Evolutionary conservation across 2,888 invertebrate genomes (phyloP), one percentile per base, ranked within the genome.

Genomic region (Nomada flava): DNA sequence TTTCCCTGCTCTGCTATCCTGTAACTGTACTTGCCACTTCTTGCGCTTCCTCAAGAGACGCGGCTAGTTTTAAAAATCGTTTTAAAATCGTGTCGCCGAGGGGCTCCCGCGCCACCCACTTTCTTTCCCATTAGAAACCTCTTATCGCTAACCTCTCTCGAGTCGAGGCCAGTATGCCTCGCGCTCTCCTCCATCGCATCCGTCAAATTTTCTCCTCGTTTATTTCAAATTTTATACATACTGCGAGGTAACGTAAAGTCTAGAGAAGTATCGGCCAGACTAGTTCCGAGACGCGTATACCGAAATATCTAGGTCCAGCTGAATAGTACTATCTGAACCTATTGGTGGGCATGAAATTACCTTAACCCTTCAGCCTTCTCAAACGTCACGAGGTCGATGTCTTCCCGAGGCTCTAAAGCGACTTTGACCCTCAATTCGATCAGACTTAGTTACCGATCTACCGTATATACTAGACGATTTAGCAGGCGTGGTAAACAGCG

Each of bases 341-440:
- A 36, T 36, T 36, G 36, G 36, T 7, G 36, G 36, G 7, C 36
- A 36, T 36, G 7, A 36, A 36, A 36, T 36, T 36, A 36, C 36
- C 36, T 36, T 7, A 0, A 36, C 36, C 36, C 9, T 36, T 36
- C 7, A 36, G 36, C 36, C 36, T 7, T 7, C 36, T 7, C 36
- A 0, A 5, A 36, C 36, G 36, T 36, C 36, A 36, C 36, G 50
- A 67, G 72, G 63, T 69, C 59, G 64, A 42, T 44, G 69, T 42
- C 80, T 65, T 74, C 50, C 80, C 79, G 79, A 42, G 20, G 23
- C 79, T 76, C 83, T 84, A 84, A 83, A 79, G 60, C 52, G 13
- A 44, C 44, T 42, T 52, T 44, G 67, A 83, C 79, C 76, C 83
- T 36, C 36, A 36, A 36, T 7, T 36, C 36, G 36, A 69, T 79